Evolutionary conservation across 2,888 invertebrate species (phyloP), one percentile per base, ranked within the genome.

Genomic region (Litoditis marina): DNA sequence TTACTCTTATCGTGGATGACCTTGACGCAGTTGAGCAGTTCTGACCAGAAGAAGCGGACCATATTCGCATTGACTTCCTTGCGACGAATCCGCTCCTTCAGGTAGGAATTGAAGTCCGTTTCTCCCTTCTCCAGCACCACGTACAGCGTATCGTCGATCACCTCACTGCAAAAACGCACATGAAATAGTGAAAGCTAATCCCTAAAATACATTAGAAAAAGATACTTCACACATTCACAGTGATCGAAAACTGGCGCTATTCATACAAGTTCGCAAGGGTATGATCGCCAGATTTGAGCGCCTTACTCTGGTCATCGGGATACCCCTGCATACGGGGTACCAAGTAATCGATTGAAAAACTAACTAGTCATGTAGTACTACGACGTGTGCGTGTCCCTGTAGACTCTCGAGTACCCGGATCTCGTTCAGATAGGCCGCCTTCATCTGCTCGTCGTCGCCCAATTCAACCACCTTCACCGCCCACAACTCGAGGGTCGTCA

Each of bases 61-160:
- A 90, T 89, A 60, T 89, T 88, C n/a, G 89, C 54, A 34, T 69
- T 58, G 25, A 63, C 49, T 5, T 51, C 13, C 28, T 27, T 36
- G 30, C 61, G 27, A 19, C 11, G 28, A 27, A 11, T 56, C 31
- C 52, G 52, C n/a, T 58, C 61, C 87, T 66, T 71, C 22, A 76
- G 58, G 28, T 72, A 73, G 75, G 89, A 88, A 49, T 90, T 89
- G 68, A 96, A 87, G 86, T 95, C 94, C 8, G 89, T 89, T 80
- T 92, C 92, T 0, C 95, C 95, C 82, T 90, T 89, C 85, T 96
- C 96, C 89, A 96, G 88, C 27, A 96, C 90, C 77, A 95, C 88
- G 64, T 89, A 89, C 64, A 96, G 86, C 70, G 85, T 84, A 73
- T 88, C 86, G 63, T 88, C 88, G 19, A 5, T 8, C 16, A 51